Conservation (phyloP, 2,113 vertebrate species). For the Carassius gibelio region DNA sequence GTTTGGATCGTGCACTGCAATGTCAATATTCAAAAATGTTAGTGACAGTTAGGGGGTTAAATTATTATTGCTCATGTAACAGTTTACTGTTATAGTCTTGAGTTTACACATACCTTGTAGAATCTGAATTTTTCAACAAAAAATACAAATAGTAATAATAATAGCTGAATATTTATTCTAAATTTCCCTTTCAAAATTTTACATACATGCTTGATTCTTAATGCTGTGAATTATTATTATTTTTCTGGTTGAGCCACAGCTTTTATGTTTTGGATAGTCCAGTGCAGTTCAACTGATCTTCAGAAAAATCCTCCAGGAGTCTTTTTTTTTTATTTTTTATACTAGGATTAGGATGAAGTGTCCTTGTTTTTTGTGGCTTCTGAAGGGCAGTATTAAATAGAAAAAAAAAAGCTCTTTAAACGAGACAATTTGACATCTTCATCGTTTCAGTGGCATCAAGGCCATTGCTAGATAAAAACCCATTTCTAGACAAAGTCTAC, state of each 20-base stretch:
- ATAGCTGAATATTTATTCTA: too few relatives aligned
- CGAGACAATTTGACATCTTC: too few relatives aligned
- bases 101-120: background rate
- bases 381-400: background rate
- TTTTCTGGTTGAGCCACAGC: too few relatives aligned
- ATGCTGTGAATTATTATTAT: background rate
- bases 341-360: background rate
- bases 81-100: background rate
- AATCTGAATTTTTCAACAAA: background rate
- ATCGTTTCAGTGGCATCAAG: too few relatives aligned
- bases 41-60: too few relatives aligned
- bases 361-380: background rate
- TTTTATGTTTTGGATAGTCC: background rate
- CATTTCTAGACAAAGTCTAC: background rate
- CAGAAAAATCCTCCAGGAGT: background rate
- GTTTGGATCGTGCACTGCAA: too few relatives aligned
- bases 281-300: background rate
- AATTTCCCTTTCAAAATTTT: too few relatives aligned
- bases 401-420: background rate
- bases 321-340: background rate
- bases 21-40: too few relatives aligned
- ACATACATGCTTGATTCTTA: background rate
- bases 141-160: background rate
- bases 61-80: background rate
- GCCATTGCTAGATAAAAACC: background rate